phyloP scores from a whole-genome alignment of 2,888 invertebrate species.

The Rotaria socialis region DNA sequence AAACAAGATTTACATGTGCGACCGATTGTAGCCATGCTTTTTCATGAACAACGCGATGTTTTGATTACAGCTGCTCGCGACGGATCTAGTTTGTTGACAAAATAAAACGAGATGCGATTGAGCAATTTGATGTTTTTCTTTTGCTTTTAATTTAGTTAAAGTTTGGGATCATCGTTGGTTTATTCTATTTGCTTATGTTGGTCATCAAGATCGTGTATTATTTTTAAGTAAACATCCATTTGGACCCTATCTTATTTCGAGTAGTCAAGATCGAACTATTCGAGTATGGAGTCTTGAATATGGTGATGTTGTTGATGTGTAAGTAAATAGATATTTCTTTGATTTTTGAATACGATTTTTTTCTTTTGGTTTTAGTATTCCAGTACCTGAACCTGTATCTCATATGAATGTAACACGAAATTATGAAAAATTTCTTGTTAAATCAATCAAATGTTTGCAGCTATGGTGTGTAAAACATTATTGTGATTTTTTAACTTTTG shows the following conservation, averaged over 20 bases:
- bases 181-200: constrained; percentile 19
- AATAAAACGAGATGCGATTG: too few relatives aligned
- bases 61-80: constrained; percentile 21
- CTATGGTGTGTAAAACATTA: constrained; percentile 28
- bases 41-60: constrained; percentile 5
- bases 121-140: background rate
- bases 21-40: constrained; percentile 28
- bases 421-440: constrained; percentile 28
- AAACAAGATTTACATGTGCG: constrained; percentile 32
- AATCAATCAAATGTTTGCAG: constrained; percentile 7
- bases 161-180: constrained; percentile 30
- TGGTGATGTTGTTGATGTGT: constrained; percentile 35
- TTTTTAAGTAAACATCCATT: constrained; percentile 21
- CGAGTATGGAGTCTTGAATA: constrained; percentile 32
- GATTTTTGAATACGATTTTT: background rate
- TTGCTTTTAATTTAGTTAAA: background rate
- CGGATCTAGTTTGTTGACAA: background rate
- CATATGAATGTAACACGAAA: background rate
- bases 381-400: background rate
- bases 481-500: constrained; percentile 28
- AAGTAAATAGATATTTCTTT: background rate
- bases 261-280: constrained; percentile 9
- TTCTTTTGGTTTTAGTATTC: background rate
- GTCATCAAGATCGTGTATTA: constrained; percentile 25
- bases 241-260: background rate